Base-by-base conservation (phyloP, 2,113 vertebrate genomes). In the Echinops telfairi region DNA sequence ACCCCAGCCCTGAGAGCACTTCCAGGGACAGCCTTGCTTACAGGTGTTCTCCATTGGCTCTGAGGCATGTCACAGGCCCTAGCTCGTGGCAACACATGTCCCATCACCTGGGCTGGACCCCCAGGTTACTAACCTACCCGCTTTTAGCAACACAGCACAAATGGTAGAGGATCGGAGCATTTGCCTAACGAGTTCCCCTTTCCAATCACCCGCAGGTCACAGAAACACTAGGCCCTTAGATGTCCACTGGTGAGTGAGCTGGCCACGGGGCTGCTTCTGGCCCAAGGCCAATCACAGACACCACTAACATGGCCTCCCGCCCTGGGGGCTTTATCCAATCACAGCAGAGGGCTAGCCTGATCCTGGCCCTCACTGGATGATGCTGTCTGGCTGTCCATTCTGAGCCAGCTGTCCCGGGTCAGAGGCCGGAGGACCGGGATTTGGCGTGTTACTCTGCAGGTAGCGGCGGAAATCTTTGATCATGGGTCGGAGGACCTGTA, bases 401-500 rank as follows among this genome's bases (percentile, higher is more conserved):
- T 97, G 97, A 53, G 96, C 90, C 22, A 96, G 94, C 66, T 97
- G 97, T 86, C 87, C 96, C 43, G 64, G 97, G 53, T 98, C 98
- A 82, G 95, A 7, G 5, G 95, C 36, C 16, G 97, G 97, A 6
- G 76, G 47, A 4, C 47, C 70, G 0, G 98, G 95, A 68, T 38
- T 97, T 70, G 98, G 96, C 0, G 98, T 97, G 8, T 96, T 98
- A 83, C 98, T 99, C 98, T 99, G 99, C 70, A 99, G 96, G 96
- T 99, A 99, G 87, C 99, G 99, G 40, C 99, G 98, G 93, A 99
- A 98, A 97, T 99, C 99, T 96, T 99, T 99, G 22, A 99, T 98
- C 88, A 99, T 98, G 0, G 99, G 99, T 81, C 99, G 98, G 73
- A 99, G 98, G 97, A 99, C 98, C 97, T 99, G 99, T 62, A 99